phyloP scores from a whole-genome alignment of 2,113 vertebrate species.

The Pteronura brasiliensis region DNA sequence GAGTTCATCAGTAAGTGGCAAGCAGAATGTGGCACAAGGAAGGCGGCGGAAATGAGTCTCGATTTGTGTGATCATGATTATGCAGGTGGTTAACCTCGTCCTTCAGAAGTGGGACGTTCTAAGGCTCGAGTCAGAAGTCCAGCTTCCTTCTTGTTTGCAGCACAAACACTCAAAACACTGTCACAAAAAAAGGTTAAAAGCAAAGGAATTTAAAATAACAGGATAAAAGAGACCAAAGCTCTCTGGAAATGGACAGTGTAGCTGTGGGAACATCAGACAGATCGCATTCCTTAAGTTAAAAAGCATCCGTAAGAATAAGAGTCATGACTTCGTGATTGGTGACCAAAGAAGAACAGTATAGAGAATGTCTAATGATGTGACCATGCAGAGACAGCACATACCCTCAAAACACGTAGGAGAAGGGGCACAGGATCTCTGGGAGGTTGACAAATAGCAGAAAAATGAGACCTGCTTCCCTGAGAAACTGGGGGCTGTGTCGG shows the following conservation, averaged over 20 bases:
- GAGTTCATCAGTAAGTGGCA: not conserved
- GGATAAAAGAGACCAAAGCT: not conserved
- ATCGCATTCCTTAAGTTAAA: not conserved
- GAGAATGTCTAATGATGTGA: not conserved
- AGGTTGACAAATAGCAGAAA: not conserved
- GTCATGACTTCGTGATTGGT: not conserved
- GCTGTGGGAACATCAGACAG: not conserved
- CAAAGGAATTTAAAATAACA: not conserved
- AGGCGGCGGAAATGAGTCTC: not conserved
- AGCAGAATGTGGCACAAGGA: not conserved
- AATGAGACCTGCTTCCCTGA: not conserved
- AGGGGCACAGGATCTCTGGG: not conserved
- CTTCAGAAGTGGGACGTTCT: not conserved
- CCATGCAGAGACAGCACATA: not conserved
- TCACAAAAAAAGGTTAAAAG: not conserved
- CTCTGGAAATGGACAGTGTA: not conserved
- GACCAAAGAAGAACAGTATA: not conserved
- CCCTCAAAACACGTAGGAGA: not conserved
- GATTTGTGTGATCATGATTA: not conserved
- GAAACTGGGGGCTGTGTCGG: not conserved
- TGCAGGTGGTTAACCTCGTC: not conserved
- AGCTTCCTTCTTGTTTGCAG: not conserved
- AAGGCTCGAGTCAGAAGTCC: not conserved
- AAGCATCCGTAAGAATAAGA: not conserved
- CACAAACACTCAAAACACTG: not conserved